Base-by-base conservation (phyloP, 2,113 vertebrate species). In the Forbesichthys agassizii region DNA sequence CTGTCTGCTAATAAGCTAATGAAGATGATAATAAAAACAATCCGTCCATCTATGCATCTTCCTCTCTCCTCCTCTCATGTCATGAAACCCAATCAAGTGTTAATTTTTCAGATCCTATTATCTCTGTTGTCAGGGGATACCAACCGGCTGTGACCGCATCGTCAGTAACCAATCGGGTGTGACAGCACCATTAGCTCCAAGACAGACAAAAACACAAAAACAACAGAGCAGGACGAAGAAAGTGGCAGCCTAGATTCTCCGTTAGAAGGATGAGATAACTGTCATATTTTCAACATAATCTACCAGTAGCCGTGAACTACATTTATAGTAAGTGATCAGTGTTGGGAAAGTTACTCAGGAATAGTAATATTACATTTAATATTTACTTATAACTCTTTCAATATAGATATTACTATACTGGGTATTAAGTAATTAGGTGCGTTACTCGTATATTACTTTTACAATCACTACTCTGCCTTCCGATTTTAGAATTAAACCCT, bases 71-170 rank as follows among this genome's bases (percentile, higher is more conserved):
- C 20, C 48, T 51, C 54, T 20, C 11, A 33, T 57, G 14, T 61
- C 61, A 58, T 27, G 9, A 18, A 51, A 54, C 59, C 42, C 18
- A 61, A 36, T 54, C 46, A 16, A 56, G 18, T 64, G 59, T 79
- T 79, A 71, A 65, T 52, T 57, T 63, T 73, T 73, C 69, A 83
- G 58, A 76, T 75, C 66, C 59, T 42, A 70, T 76, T 80, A 76
- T 46, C 54, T 5, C 11, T n/a, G 61, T 63, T 68, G 56, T 72
- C 65, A 48, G 71, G 60, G 59, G 61, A 33, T 66, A 65, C 52
- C 71, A 48, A 27, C 63, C 57, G 47, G 61, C 42, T 55, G 18
- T 59, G 70, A 65, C 53, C 14, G 57, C 16, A 72, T 72, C 62
- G 61, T 9, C 46, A 12, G 18, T 10, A 10, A 14, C 61, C 48